Base-by-base conservation (phyloP, 1,140 invertebrate species). In the Rhopalosiphum maidis region DNA sequence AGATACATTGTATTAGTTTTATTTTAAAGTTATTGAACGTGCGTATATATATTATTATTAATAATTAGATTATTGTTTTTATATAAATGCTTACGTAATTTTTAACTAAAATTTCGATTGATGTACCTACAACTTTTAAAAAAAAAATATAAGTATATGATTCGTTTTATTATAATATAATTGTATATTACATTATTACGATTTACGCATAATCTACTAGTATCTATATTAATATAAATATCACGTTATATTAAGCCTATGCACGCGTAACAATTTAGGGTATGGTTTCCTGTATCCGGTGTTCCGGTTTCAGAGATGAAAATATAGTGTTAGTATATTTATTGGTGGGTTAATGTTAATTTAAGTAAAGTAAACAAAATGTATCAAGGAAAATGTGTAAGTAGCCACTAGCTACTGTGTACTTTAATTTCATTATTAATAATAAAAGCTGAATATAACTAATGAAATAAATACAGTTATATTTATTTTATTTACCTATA, bases 241-340 rank as follows among this genome's bases (percentile, higher is more conserved):
- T 60, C n/a, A 77, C n/a, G 15, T 77, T 77, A 77, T 77, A 82
- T 68, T 41, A 41, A 93, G 82, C 48, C 23, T 86, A 93, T 93
- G 91, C 91, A 93, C 91, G 91, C 91, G 91, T 48, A 93, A 93
- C 91, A 48, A n/a, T 93, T 85, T 54, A 43, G 91, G 91, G 91
- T 55, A 93, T 54, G 82, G 91, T 85, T 93, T 93, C 91, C 91
- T 83, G 91, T 83, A 93, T 82, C 46, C 48, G 77, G 48, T 86
- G 51, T 86, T 93, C 82, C 91, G 82, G 91, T 55, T 41, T 37
- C 30, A 25, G 89, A 90, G 54, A 60, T 41, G 1, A 21, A 60
- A 90, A 41, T 41, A 41, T 43, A 30, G 25, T 60, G 30, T 90
- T 60, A 18, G 60, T 77, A 60, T 30, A 43, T 68, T 21, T 7